Evolutionary conservation across 2,797 vertebrate genomes (phyloP), one percentile per base, ranked within the genome.

Genomic region (Gouania willdenowi): DNA sequence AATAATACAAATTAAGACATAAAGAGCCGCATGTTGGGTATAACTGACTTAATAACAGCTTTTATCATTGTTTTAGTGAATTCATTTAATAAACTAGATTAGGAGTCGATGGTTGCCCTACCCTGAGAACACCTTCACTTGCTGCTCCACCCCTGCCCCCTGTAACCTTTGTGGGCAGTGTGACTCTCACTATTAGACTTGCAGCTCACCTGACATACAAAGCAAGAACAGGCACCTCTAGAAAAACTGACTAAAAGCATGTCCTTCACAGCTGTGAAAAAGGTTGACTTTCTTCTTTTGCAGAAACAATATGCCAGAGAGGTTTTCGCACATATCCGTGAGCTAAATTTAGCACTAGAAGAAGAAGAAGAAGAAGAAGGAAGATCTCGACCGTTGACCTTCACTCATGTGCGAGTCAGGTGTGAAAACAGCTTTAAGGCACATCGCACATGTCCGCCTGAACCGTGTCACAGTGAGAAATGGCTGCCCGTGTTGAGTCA

Each of bases 391-490:
- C 41, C 40, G 26, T 45, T 67, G 79, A 80, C 72, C 77, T 66
- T 28, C 2, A 25, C 29, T 72, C 55, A 56, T 25, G 41, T 42
- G 61, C 12, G 28, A 57, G 73, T 67, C 77, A 86, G 82, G 82
- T 86, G 85, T 67, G 73, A 88, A 73, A 73, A 81, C 66, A 59
- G 63, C 71, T 76, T 71, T 66, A 66, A 72, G 76, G 76, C 75
- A 77, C 57, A 75, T 81, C 74, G 49, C 75, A 78, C 60, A 69
- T 69, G 65, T 67, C 70, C 45, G 68, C 49, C 62, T 32, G 37
- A 19, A 17, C 30, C 30, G 15, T n/a, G 34, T 49, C 34, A 22
- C 34, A 4, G 71, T 43, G 73, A 75, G 63, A 66, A 76, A 79
- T 56, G 50, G 51, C 51, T 72, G 72, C 81, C 66, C 71, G 48